Evolutionary conservation across 2,113 vertebrate genomes (phyloP).

Genomic region (Numida meleagris): DNA sequence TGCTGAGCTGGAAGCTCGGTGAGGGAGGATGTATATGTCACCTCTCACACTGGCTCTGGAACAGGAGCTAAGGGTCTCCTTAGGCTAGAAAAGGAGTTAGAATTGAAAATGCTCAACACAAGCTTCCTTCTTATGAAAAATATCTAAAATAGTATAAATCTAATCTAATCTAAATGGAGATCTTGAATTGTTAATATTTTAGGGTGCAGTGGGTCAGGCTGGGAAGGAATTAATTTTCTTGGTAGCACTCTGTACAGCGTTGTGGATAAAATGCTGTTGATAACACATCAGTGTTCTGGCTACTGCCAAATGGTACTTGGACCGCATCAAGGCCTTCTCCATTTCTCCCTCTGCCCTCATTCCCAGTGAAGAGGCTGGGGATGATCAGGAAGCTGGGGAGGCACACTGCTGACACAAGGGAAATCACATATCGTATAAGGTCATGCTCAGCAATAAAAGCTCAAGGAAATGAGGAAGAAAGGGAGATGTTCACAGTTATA

Average conservation of each 20-base stretch:
- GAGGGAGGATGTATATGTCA: neutral
- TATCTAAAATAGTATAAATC: neutral
- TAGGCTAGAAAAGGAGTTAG: neutral
- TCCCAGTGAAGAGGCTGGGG: neutral
- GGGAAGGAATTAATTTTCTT: neutral
- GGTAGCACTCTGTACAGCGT: neutral
- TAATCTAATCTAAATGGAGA: neutral
- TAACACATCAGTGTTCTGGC: neutral
- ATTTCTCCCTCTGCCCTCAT: neutral
- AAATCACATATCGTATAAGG: neutral
- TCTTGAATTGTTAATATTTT: neutral
- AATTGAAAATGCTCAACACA: neutral
- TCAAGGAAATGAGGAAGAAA: neutral
- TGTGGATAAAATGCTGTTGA: neutral
- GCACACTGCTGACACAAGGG: neutral
- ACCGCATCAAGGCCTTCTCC: neutral
- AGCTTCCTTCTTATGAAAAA: neutral
- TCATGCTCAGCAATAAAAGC: neutral
- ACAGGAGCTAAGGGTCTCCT: neutral
- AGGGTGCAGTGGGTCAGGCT: neutral
- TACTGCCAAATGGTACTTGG: neutral
- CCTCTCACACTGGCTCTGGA: neutral
- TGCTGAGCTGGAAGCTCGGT: neutral
- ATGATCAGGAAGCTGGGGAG: neutral
- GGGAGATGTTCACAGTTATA: neutral